Evolutionary conservation across 2,797 vertebrate genomes (phyloP).

Genomic region (Muscicapa striata): DNA sequence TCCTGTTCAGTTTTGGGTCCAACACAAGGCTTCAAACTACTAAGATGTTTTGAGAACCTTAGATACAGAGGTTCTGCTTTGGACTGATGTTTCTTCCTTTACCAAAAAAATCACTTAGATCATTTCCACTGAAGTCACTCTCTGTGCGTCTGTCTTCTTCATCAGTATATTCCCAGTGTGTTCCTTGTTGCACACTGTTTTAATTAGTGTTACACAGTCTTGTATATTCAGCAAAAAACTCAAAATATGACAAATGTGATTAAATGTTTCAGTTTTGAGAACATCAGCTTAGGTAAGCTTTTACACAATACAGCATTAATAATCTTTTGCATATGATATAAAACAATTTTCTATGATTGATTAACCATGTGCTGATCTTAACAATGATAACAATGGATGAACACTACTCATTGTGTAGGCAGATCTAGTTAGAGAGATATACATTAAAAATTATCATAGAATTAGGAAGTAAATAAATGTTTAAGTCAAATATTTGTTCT

Average conservation of each 20-base stretch:
- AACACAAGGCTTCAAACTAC: not conserved
- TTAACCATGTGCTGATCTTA: constrained; percentile 74
- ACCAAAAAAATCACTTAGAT: constrained; percentile 28
- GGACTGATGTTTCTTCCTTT: constrained; percentile 42
- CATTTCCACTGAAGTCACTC: constrained; percentile 58
- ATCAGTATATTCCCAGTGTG: constrained; percentile 60
- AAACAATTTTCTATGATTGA: constrained; percentile 78
- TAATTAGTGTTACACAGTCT: constrained; percentile 91
- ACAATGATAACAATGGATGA: constrained; percentile 69
- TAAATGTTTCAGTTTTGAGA: constrained; percentile 88
- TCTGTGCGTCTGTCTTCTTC: constrained; percentile 54
- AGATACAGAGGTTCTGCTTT: not conserved
- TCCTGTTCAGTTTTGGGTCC: not conserved
- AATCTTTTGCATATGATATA: constrained; percentile 74
- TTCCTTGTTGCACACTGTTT: constrained; percentile 85
- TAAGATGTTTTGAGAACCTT: not conserved
- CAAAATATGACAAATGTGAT: constrained; percentile 90
- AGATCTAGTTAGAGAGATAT: constrained; percentile 57
- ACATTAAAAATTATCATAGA: constrained; percentile 63
- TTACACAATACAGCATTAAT: constrained; percentile 78
- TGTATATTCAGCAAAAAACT: constrained; percentile 87
- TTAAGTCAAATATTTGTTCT: constrained; percentile 58
- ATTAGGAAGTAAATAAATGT: constrained; percentile 59
- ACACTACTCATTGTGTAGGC: constrained; percentile 62
- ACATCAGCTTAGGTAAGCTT: constrained; percentile 89